Evolutionary conservation across 2,888 invertebrate genomes (phyloP).

Genomic region (Cantharis nigra): DNA sequence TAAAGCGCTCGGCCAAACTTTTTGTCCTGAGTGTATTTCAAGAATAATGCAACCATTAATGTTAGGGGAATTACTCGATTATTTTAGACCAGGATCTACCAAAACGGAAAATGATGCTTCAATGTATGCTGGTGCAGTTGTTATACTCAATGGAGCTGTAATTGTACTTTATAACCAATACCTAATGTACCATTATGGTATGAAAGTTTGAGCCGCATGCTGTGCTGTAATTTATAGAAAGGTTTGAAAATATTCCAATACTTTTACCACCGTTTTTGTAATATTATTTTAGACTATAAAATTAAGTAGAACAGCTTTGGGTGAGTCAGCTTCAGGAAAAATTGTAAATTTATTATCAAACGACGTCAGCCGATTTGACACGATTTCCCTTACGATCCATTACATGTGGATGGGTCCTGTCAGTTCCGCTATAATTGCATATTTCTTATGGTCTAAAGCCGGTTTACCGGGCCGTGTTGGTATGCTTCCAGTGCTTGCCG

Average conservation of each 20-base stretch:
- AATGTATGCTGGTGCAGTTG: slow-evolving; percentile 65
- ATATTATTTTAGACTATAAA: slow-evolving; percentile 64
- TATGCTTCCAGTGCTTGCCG: slow-evolving; percentile 74
- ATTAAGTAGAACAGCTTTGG: slow-evolving; percentile 71
- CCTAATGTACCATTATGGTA: slow-evolving; percentile 75
- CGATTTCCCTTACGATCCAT: slow-evolving; percentile 80
- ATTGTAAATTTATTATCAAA: slow-evolving; percentile 92
- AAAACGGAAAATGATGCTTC: slow-evolving; percentile 64
- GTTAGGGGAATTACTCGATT: slow-evolving; percentile 67
- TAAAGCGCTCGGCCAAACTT: slow-evolving; percentile 68
- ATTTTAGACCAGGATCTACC: slow-evolving; percentile 62
- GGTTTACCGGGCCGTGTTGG: slow-evolving; percentile 78
- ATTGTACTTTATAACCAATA: slow-evolving; percentile 71
- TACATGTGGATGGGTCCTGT: slow-evolving; percentile 86
- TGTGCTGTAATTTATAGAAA: slow-evolving; percentile 86
- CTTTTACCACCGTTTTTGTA: no score
- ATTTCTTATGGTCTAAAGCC: slow-evolving; percentile 76
- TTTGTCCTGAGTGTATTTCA: slow-evolving; percentile 68
- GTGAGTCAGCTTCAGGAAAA: slow-evolving; percentile 82
- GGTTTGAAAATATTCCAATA: slow-evolving; percentile 56
- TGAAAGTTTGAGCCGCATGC: slow-evolving; percentile 79
- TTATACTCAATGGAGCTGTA: slow-evolving; percentile 60
- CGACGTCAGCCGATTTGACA: slow-evolving; percentile 90
- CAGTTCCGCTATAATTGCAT: slow-evolving; percentile 69
- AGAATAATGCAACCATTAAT: slow-evolving; percentile 70